These are phyloP conservation scores for Drosophila kambysellisi DNA, from an alignment of 2,888 invertebrate species.

Conservation along the genomic window DNA sequence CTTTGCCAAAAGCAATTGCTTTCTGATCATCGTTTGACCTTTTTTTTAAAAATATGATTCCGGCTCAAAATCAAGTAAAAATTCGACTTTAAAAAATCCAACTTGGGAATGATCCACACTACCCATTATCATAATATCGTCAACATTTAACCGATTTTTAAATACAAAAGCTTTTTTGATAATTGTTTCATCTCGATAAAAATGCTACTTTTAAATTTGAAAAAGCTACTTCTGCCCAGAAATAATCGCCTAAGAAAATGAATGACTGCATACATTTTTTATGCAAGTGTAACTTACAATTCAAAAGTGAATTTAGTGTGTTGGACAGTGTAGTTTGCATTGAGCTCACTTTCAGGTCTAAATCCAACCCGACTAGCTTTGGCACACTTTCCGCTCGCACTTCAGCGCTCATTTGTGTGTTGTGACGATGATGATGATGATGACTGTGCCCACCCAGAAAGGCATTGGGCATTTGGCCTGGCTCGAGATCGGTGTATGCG, in stretches of 20 bases:
- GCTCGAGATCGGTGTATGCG: conserved; percentile 44
- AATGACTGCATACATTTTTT: not conserved
- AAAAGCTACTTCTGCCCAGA: not conserved
- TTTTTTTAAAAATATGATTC: no score
- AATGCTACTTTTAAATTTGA: not conserved
- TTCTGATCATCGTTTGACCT: no score
- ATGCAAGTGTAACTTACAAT: not conserved
- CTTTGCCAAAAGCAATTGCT: not conserved
- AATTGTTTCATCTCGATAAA: not conserved
- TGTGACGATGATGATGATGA: conserved; percentile 1
- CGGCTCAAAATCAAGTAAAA: not conserved
- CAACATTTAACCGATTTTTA: no score
- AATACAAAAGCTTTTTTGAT: not conserved
- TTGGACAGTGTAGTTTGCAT: conserved; percentile 15
- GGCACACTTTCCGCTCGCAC: conserved; percentile 71
- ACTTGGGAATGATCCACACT: not conserved
- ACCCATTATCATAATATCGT: not conserved
- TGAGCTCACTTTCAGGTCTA: conserved; percentile 55
- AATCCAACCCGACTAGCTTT: conserved; percentile 42
- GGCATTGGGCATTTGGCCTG: conserved; percentile 10
- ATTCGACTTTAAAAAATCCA: not conserved
- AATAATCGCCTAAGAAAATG: not conserved
- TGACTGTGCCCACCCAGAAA: conserved; percentile 66
- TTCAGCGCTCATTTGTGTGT: conserved; percentile 40
- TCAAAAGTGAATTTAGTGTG: not conserved